phyloP scores from a whole-genome alignment of 2,888 invertebrate genomes.

The Xanthorhoe designata region DNA sequence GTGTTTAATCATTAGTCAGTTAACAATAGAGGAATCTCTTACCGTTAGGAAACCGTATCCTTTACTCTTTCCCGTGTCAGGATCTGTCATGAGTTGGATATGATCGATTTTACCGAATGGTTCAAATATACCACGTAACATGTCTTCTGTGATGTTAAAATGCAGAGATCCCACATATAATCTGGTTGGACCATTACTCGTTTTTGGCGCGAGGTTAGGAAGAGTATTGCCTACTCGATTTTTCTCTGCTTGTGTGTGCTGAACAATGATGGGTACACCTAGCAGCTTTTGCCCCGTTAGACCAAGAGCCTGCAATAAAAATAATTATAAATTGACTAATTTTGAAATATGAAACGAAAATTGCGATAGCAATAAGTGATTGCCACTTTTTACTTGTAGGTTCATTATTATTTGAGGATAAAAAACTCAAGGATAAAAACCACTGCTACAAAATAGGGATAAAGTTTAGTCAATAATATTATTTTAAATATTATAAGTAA shows the following conservation, averaged over 20 bases:
- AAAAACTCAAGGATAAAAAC: no score
- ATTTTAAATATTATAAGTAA: no score
- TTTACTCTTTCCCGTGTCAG: conserved; percentile 97
- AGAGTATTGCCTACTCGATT: conserved; percentile 96
- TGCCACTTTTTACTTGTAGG: neutral
- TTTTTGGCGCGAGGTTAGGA: conserved; percentile 94
- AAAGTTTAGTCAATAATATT: neutral
- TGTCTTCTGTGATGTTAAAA: conserved; percentile 99
- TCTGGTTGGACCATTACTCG: conserved; percentile 97
- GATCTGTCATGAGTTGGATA: conserved; percentile 97
- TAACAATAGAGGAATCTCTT: conserved; percentile 60
- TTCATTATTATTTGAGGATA: no score
- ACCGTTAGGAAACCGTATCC: conserved; percentile 99
- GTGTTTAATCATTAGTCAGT: neutral
- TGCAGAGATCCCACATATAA: conserved; percentile 99
- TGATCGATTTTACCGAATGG: conserved; percentile 99
- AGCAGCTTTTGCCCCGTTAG: conserved; percentile 97
- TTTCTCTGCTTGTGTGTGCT: conserved; percentile 98
- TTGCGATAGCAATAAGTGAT: neutral
- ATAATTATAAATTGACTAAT: conserved; percentile 19
- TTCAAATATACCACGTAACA: conserved; percentile 99
- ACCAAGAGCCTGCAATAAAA: conserved; percentile 92
- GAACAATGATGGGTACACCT: conserved; percentile 98
- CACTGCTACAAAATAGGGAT: neutral
- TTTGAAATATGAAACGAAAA: neutral